phyloP scores from a whole-genome alignment of 2,113 vertebrate genomes.

The Manacus vitellinus region DNA sequence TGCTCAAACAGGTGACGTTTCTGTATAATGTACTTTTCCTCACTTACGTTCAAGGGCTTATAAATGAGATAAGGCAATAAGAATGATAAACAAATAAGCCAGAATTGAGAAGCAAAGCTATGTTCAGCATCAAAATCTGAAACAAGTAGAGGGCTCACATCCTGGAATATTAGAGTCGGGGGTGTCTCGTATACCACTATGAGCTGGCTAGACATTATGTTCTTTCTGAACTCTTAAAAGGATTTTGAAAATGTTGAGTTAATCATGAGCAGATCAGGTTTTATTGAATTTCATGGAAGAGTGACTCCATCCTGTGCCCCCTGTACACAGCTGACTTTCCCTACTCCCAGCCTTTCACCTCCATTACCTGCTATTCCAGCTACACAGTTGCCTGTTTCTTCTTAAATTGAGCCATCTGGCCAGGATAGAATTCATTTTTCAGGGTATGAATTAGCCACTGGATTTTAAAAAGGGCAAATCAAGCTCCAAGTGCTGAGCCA shows the following conservation, averaged over 20 bases:
- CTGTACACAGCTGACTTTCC: constrained; percentile 1
- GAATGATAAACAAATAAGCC: background rate
- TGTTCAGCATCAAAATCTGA: constrained; percentile 32
- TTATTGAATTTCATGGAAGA: constrained; percentile 36
- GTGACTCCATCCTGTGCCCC: background rate
- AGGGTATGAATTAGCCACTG: background rate
- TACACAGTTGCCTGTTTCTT: background rate
- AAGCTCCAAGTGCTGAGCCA: background rate
- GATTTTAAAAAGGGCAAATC: background rate
- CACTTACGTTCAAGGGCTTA: background rate
- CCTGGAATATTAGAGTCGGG: background rate
- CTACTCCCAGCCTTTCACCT: constrained; percentile 16
- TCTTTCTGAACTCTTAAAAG: constrained; percentile 22
- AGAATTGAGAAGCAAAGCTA: background rate
- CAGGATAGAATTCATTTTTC: background rate
- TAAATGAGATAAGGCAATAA: background rate
- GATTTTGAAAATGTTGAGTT: constrained; percentile 23
- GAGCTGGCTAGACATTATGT: background rate
- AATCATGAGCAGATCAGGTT: constrained; percentile 45
- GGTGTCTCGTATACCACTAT: background rate
- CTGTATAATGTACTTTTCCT: background rate
- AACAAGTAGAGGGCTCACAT: constrained; percentile 4
- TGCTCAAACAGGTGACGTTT: background rate
- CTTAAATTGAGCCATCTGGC: constrained; percentile 24
- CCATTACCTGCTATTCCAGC: constrained; percentile 27